Conservation (phyloP, 2,113 vertebrate species). For the Chloroceryle aenea region DNA sequence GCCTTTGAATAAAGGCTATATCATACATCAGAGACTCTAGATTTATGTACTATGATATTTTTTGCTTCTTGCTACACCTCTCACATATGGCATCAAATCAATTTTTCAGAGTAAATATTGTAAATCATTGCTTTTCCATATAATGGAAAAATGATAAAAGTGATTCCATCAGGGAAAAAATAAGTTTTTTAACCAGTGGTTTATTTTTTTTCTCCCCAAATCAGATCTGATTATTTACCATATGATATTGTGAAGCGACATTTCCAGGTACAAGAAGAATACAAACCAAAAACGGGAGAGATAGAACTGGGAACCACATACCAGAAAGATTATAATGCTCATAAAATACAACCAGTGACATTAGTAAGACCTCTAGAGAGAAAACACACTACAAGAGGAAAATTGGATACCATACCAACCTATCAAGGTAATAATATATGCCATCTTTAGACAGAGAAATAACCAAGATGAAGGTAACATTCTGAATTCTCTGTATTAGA, state of each 20-base stretch:
- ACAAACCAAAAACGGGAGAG: slow-evolving; percentile 73
- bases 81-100: background rate
- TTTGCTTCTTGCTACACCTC: background rate
- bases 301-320: slow-evolving; percentile 84
- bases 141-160: background rate
- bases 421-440: slow-evolving; percentile 81
- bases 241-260: slow-evolving; percentile 72
- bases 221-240: slow-evolving; percentile 83
- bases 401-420: slow-evolving; percentile 84
- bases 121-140: background rate
- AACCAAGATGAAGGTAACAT: background rate
- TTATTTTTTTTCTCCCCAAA: slow-evolving; percentile 15
- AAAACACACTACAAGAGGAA: slow-evolving; percentile 54
- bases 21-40: background rate
- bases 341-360: slow-evolving; percentile 75
- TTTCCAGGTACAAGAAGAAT: slow-evolving; percentile 58
- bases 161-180: background rate
- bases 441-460: background rate
- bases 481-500: background rate
- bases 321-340: slow-evolving; percentile 77
- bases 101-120: background rate
- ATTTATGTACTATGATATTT: background rate
- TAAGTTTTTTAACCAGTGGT: background rate
- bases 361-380: slow-evolving; percentile 74
- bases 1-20: background rate